Evolutionary conservation across 92 coral and sea anemone species (phyloP), one percentile per base, ranked within the genome.

Genomic region (Ricordea florida): DNA sequence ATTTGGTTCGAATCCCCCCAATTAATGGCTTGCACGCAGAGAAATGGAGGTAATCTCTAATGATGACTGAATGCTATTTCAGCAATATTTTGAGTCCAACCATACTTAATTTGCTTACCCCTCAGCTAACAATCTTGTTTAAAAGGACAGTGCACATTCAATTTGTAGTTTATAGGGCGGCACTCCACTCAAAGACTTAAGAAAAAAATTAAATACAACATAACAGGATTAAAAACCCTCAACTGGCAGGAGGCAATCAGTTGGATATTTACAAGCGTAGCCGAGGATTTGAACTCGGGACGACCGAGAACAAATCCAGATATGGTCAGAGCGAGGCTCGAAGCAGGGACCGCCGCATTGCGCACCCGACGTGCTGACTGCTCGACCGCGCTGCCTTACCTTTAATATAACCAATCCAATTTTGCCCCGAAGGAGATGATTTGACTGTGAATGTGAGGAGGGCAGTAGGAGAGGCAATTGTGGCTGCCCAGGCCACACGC

Each of bases 391-490:
- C 62, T 55, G 62, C 62, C 40, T 55, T n/a, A n/a, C 62, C 18
- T 55, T 28, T 55, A 26, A 55, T 55, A 26, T 55, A 55, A 55
- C 62, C 62, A 55, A 55, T 55, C 62, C 38, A 55, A 55, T 55
- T 55, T 55, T 55, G n/a, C n/a, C 37, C 62, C 60, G 26, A 52
- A 52, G 59, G 59, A 52, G 59, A 52, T 52, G 59, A 52, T 52
- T 22, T 52, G 26, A 6, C 59, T 23, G 40, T 55, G 62, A 55
- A 55, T 28, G 62, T 55, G 37, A 55, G 62, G 38, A 55, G 62
- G 62, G 62, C 62, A 55, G 36, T 55, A 55, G 62, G 62, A 55
- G 62, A 55, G 62, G 62, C 40, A 29, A 55, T 55, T 55, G 62
- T 55, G 62, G 62, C 62, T 55, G 62, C 41, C 62, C 62, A 55